Evolutionary conservation across 2,888 invertebrate genomes (phyloP), one percentile per base, ranked within the genome.

Genomic region (Drosophila histrio): DNA sequence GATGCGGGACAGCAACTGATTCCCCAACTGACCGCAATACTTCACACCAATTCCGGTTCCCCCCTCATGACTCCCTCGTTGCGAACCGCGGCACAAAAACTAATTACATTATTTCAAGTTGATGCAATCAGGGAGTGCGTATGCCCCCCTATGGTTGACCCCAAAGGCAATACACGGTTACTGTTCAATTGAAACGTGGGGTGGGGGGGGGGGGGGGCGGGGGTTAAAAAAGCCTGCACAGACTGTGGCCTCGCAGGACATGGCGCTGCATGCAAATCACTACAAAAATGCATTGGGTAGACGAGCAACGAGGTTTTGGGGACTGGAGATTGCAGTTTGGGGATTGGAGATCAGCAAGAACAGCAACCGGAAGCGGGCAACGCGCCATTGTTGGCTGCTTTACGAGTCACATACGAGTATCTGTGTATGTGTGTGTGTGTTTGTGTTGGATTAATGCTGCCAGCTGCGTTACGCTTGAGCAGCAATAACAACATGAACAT

Each of bases 91-190:
- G 65, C 72, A 57, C 87, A 70, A 88, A 88, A 88, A 87, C 84
- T 88, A 88, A 84, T 88, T 88, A 84, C 87, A 85, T 87, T 88
- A 87, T 87, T 88, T 73, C 85, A 84, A 84, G 85, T 84, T 88
- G 87, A 79, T 76, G 88, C 82, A 83, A 83, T 83, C 82, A 83
- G 80, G 60, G 86, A 77, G 88, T 88, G 79, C 87, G 88, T 81
- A 26, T 54, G 57, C 41, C 47, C 56, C 34, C 3, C 70, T 2
- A 15, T 38, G 65, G 76, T 50, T 53, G 46, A 66, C 81, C 78
- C 87, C 65, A 71, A 49, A 59, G 84, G 71, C 73, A 67, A 71
- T 67, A 17, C 66, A 62, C 49, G 81, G 88, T 77, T 69, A 79
- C 77, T 79, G 80, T 79, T 83, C 88, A 83, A 82, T 83, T 83